phyloP scores from a whole-genome alignment of 2,113 vertebrate genomes.

The Phoenicopterus ruber region DNA sequence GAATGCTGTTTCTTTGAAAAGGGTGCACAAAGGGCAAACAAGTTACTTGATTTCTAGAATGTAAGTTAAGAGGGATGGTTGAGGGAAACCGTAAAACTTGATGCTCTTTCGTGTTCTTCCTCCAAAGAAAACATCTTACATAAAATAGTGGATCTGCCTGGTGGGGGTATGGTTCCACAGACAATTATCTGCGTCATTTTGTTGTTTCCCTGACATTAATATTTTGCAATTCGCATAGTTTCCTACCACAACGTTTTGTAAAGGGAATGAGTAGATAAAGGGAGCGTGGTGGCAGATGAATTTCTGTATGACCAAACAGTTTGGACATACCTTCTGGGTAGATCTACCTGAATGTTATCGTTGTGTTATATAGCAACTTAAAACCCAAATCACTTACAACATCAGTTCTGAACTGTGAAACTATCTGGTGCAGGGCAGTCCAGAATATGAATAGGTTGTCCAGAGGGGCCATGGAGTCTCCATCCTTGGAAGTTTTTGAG shows the following conservation, averaged over 20 bases:
- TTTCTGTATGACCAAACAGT: not conserved
- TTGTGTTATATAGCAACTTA: not conserved
- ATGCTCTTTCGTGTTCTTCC: not conserved
- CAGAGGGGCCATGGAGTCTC: not conserved
- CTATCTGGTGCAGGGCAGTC: not conserved
- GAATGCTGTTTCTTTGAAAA: constrained; percentile 39
- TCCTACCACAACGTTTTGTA: constrained; percentile 22
- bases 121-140: constrained; percentile 34
- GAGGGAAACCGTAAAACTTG: not conserved
- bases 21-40: constrained; percentile 25
- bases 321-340: not conserved
- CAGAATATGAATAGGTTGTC: not conserved
- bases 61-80: not conserved
- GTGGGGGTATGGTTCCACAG: not conserved
- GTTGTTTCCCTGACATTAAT: constrained; percentile 8
- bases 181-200: constrained; percentile 23
- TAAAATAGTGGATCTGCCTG: constrained; percentile 6
- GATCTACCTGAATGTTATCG: not conserved
- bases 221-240: constrained; percentile 54
- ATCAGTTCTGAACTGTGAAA: not conserved
- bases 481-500: not conserved
- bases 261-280: not conserved
- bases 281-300: not conserved
- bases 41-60: constrained; percentile 17
- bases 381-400: not conserved